Conservation (phyloP, 2,113 vertebrate genomes). For the Mirounga angustirostris region DNA sequence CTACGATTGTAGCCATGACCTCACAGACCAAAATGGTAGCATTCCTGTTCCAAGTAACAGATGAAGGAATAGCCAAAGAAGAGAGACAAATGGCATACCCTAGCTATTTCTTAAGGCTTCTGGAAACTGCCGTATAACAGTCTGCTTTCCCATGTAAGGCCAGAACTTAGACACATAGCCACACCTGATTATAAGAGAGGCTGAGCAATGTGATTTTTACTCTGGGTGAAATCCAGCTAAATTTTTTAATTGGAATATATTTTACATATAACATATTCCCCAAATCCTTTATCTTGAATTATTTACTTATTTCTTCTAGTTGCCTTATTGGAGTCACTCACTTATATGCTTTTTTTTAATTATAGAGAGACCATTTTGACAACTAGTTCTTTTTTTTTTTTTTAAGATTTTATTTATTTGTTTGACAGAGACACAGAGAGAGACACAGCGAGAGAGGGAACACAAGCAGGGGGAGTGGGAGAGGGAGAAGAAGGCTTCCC, state of each 20-base stretch:
- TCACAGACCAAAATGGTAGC: not conserved
- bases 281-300: not conserved
- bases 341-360: constrained; percentile 1
- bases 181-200: not conserved
- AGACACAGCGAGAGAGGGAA: no score
- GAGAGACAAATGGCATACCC: not conserved
- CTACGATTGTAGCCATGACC: not conserved
- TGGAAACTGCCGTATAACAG: not conserved
- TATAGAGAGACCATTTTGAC: not conserved
- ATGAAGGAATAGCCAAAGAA: not conserved
- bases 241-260: not conserved
- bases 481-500: no score
- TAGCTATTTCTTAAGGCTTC: constrained; percentile 31
- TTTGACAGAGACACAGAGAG: no score
- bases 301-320: constrained; percentile 27
- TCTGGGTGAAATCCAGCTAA: not conserved
- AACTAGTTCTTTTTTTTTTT: not conserved
- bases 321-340: not conserved
- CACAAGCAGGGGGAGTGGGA: no score
- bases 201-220: not conserved
- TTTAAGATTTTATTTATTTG: no score
- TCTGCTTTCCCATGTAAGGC: not conserved
- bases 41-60: not conserved
- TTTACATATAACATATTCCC: not conserved
- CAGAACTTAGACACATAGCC: not conserved